Percentiles rank a stretch among this genome's conserved stretches.
Conservation (phyloP, 2,888 invertebrate species). For the Lochmaea capreae region DNA sequence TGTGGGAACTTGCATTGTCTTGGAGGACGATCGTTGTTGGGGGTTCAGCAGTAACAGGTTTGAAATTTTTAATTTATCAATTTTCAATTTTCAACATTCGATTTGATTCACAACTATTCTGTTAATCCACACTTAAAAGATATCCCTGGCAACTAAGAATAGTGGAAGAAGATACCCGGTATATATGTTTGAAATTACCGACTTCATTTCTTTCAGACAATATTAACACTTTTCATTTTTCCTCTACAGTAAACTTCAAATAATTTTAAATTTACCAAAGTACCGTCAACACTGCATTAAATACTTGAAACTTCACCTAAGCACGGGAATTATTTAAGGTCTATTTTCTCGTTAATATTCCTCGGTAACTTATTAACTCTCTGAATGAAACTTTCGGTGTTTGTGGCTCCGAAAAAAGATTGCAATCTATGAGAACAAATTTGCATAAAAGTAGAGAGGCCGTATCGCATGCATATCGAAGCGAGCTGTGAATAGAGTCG, state of each 20-base stretch:
- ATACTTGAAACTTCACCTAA: conserved; percentile 11
- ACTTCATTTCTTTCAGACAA: too few species aligned
- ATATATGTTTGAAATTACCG: too few species aligned
- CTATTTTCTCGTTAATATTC: conserved; percentile 17
- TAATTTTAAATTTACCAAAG: conserved; percentile 14
- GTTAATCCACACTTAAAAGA: too few species aligned
- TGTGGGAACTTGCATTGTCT: too few species aligned
- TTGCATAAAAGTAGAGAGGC: conserved; percentile 61
- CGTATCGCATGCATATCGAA: conserved; percentile 61
- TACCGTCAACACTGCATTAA: conserved; percentile 12
- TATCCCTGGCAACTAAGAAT: too few species aligned
- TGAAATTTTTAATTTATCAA: too few species aligned
- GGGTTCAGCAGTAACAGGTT: too few species aligned
- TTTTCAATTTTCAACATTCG: too few species aligned
- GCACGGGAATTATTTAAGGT: conserved; percentile 13
- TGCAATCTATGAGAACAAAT: conserved; percentile 61
- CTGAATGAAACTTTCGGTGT: conserved; percentile 22
- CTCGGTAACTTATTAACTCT: conserved; percentile 26
- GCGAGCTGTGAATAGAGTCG: conserved; percentile 59
- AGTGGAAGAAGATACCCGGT: too few species aligned
- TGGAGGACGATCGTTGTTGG: too few species aligned
- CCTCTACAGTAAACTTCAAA: background rate
- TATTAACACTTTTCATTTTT: background rate
- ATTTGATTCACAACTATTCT: too few species aligned
- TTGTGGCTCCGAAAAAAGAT: conserved; percentile 52